Evolutionary conservation across 1,140 invertebrate genomes (phyloP).

Genomic region (Aplysia californica): DNA sequence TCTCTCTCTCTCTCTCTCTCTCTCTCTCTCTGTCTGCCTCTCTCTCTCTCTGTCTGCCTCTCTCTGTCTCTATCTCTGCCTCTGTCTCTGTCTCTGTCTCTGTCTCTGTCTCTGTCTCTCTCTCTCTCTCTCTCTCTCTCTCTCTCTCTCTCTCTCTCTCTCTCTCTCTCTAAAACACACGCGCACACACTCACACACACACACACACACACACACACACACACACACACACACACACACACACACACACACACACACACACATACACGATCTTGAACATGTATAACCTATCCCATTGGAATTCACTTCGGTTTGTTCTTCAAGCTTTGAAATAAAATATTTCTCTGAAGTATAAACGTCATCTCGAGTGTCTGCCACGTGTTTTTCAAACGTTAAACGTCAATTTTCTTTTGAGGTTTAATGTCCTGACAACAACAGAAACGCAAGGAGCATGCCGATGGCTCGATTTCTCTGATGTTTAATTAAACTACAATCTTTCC

Average conservation of each 20-base stretch:
- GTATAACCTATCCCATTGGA: not conserved
- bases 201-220: not conserved
- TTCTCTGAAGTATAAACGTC: not conserved
- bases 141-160: not conserved
- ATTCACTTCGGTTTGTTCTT: not conserved
- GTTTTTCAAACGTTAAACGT: too few species aligned
- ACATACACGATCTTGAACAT: conserved; percentile 1
- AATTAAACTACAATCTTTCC: too few species aligned
- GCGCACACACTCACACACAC: too few species aligned
- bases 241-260: not conserved
- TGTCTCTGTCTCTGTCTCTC: not conserved
- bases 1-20: not conserved
- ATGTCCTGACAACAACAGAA: too few species aligned
- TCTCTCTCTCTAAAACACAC: too few species aligned
- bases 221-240: not conserved
- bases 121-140: conserved; percentile 2
- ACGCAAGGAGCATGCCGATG: too few species aligned
- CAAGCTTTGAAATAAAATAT: not conserved
- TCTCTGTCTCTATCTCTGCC: too few species aligned
- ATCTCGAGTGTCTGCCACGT: not conserved
- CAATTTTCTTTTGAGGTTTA: too few species aligned
- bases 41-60: too few species aligned
- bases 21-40: too few species aligned
- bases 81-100: too few species aligned
- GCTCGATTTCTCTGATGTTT: too few species aligned